Evolutionary conservation across 2,888 invertebrate genomes (phyloP).

Genomic region (Andricus quercusramuli): DNA sequence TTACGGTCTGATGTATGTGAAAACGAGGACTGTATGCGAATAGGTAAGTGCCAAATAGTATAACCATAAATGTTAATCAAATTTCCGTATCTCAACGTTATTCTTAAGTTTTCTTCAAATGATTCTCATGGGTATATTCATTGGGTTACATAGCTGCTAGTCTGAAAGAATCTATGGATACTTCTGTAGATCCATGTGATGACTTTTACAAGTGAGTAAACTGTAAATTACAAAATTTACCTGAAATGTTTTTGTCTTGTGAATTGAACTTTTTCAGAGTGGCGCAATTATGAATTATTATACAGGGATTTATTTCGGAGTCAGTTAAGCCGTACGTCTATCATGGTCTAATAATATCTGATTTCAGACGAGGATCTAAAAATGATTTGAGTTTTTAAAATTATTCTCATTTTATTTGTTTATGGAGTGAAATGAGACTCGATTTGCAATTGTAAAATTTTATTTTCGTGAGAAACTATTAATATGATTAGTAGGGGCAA

Average conservation of each 20-base stretch:
- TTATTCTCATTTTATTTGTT: background rate
- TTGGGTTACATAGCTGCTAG: slow-evolving; percentile 82
- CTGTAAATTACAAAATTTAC: background rate
- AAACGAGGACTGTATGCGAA: slow-evolving; percentile 84
- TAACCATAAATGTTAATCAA: background rate
- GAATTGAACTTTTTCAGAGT: no score
- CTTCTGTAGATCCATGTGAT: slow-evolving; percentile 86
- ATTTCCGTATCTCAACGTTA: background rate
- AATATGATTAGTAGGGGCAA: background rate
- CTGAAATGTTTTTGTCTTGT: no score
- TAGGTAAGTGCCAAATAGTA: slow-evolving; percentile 65
- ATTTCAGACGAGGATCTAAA: background rate
- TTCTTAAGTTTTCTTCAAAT: slow-evolving; percentile 27
- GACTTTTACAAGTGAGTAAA: slow-evolving; percentile 86
- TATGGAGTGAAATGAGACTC: background rate
- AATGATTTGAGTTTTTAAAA: background rate
- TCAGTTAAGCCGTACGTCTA: background rate
- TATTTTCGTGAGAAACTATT: background rate
- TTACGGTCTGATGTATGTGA: slow-evolving; percentile 79
- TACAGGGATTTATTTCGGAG: background rate
- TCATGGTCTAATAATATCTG: background rate
- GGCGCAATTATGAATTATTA: no score
- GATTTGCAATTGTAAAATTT: background rate
- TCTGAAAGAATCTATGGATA: slow-evolving; percentile 87
- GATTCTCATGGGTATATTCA: slow-evolving; percentile 51